phyloP scores from a whole-genome alignment of 2,797 vertebrate species.

The Onychomys arenicola region DNA sequence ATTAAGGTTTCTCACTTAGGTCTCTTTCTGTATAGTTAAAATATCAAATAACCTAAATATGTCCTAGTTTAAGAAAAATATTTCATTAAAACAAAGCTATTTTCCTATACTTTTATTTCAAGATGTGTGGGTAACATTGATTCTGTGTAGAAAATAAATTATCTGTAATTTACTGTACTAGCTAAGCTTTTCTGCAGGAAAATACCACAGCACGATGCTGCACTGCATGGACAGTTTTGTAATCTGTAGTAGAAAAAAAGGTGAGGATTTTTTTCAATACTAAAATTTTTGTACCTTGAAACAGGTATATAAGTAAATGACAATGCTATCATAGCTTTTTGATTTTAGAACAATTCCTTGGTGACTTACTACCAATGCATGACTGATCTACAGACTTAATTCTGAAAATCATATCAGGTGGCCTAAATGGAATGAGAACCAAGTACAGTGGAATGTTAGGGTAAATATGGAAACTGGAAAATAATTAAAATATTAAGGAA shows the following conservation, averaged over 20 bases:
- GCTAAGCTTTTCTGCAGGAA: constrained; percentile 59
- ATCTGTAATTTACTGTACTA: constrained; percentile 65
- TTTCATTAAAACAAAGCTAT: neutral
- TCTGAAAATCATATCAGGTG: constrained; percentile 35
- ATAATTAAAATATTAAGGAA: constrained; percentile 24
- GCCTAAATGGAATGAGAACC: constrained; percentile 3
- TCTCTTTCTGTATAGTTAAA: neutral
- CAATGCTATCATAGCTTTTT: neutral
- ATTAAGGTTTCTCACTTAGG: neutral
- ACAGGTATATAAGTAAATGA: neutral
- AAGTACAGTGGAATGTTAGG: neutral
- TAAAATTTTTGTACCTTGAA: neutral
- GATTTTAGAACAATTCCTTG: constrained; percentile 12
- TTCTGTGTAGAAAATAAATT: constrained; percentile 66
- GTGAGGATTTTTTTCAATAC: neutral
- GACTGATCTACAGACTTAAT: neutral
- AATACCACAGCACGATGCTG: constrained; percentile 62
- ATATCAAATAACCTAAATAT: constrained; percentile 26
- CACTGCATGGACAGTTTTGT: constrained; percentile 59
- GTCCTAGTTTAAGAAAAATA: neutral
- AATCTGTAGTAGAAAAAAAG: constrained; percentile 67
- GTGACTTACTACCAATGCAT: neutral
- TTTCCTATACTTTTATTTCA: neutral
- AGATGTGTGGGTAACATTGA: constrained; percentile 22
- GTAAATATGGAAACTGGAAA: neutral